Percentiles rank a stretch among this genome's conserved stretches.
These are phyloP conservation scores for Drosophila varians DNA, from an alignment of 1,140 invertebrate genomes.

Conservation along the genomic window DNA sequence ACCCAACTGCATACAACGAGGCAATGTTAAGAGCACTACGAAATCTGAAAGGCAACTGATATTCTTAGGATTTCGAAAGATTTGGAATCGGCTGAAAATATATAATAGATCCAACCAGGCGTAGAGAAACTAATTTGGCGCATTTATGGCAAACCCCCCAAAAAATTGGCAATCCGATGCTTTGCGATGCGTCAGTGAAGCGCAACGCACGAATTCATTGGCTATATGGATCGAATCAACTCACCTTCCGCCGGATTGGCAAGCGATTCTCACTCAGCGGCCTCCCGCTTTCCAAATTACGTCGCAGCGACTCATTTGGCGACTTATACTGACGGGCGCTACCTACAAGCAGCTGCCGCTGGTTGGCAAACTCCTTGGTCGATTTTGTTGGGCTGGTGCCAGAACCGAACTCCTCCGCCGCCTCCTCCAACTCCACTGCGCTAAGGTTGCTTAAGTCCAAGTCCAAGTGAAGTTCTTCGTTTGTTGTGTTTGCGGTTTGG, in stretches of 20 bases:
- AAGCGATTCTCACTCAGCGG: conserved; percentile 73
- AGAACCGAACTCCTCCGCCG: not conserved
- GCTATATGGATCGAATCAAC: conserved; percentile 19
- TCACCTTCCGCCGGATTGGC: conserved; percentile 63
- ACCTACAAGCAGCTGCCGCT: conserved; percentile 66
- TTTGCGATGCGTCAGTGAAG: conserved; percentile 51
- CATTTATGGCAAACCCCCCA: conserved; percentile 56
- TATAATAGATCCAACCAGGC: conserved; percentile 48
- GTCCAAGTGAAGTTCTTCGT: conserved; percentile 40
- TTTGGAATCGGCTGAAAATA: conserved; percentile 19
- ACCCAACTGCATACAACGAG: conserved; percentile 18
- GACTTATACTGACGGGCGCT: conserved; percentile 72
- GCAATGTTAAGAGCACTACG: conserved; percentile 22
- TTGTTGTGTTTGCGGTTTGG: conserved; percentile 26
- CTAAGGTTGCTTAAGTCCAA: conserved; percentile 29
- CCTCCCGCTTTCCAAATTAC: conserved; percentile 63
- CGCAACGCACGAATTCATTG: conserved; percentile 43
- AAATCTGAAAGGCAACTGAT: conserved; percentile 51
- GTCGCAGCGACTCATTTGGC: conserved; percentile 59
- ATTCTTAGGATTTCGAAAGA: not conserved
- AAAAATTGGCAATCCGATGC: conserved; percentile 43
- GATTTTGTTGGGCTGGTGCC: conserved; percentile 46
- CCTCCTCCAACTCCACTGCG: not conserved
- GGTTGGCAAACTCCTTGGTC: conserved; percentile 69
- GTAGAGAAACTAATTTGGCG: conserved; percentile 56